These are phyloP conservation scores for Heloderma charlesbogerti DNA, from an alignment of 2,113 vertebrate species.

Conservation along the genomic window DNA sequence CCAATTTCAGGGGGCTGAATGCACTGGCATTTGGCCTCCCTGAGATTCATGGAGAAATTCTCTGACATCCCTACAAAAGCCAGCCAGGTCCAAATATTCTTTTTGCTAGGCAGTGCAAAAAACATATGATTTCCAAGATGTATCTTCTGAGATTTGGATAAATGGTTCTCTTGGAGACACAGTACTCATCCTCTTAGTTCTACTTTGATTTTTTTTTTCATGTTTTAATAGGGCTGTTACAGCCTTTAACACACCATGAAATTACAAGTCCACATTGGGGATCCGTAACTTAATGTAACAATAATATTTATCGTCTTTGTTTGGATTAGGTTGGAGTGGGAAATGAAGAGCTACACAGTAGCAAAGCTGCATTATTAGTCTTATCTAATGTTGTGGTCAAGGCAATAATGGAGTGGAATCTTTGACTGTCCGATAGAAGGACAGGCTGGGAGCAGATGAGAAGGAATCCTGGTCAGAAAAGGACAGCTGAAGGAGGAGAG, in stretches of 20 bases:
- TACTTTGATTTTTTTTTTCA: neutral
- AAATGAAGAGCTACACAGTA: conserved; percentile 54
- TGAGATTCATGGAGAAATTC: too few relatives aligned
- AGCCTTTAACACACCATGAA: conserved; percentile 69
- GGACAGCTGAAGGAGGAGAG: neutral
- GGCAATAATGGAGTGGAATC: neutral
- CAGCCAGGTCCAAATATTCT: neutral
- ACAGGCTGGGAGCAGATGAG: neutral
- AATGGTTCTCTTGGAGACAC: conserved; percentile 45
- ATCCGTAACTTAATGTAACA: conserved; percentile 72
- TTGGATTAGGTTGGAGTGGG: conserved; percentile 50
- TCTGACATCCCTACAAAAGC: conserved; percentile 24
- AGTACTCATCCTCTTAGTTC: conserved; percentile 15
- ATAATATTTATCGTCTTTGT: conserved; percentile 65
- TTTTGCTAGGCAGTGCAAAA: conserved; percentile 26
- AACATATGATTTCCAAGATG: conserved; percentile 4
- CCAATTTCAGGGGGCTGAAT: too few relatives aligned
- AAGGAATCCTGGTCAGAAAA: neutral
- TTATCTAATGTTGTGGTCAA: conserved; percentile 22
- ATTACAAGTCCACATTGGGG: conserved; percentile 64
- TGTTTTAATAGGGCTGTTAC: conserved; percentile 55
- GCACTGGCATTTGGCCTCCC: too few relatives aligned
- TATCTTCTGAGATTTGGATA: conserved; percentile 40
- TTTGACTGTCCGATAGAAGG: neutral
- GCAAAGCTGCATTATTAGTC: conserved; percentile 38